Evolutionary conservation across 2,113 vertebrate genomes (phyloP).

Genomic region (Urocolius indicus): DNA sequence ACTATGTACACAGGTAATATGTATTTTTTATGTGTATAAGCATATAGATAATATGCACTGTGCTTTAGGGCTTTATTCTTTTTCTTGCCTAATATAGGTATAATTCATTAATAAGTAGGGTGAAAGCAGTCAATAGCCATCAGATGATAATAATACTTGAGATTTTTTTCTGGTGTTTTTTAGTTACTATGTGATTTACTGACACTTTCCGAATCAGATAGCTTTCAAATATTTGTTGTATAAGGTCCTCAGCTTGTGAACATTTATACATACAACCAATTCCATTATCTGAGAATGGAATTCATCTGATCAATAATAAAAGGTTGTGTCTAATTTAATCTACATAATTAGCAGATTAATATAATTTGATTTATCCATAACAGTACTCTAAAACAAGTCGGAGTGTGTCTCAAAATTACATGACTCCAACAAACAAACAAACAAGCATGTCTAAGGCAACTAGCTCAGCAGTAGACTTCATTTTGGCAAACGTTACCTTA

Average conservation of each 20-base stretch:
- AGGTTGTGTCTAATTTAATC: constrained; percentile 14
- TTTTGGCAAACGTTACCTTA: neutral
- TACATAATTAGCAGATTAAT: constrained; percentile 38
- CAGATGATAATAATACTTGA: neutral
- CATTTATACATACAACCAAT: neutral
- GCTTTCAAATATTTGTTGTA: neutral
- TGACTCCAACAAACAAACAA: constrained; percentile 3
- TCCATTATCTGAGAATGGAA: neutral
- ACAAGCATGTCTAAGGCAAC: neutral
- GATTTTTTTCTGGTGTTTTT: neutral
- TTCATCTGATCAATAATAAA: neutral
- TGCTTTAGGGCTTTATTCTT: neutral
- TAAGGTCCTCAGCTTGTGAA: neutral
- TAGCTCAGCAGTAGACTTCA: neutral
- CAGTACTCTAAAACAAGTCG: neutral
- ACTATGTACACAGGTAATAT: neutral
- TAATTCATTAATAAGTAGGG: neutral
- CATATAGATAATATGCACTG: neutral
- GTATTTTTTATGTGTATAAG: neutral
- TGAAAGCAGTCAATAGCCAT: neutral
- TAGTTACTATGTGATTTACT: neutral
- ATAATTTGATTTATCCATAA: constrained; percentile 25
- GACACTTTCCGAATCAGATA: neutral
- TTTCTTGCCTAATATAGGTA: neutral
- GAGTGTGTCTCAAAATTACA: neutral